phyloP scores from a whole-genome alignment of 2,888 invertebrate species.

The Nudaria mundana region DNA sequence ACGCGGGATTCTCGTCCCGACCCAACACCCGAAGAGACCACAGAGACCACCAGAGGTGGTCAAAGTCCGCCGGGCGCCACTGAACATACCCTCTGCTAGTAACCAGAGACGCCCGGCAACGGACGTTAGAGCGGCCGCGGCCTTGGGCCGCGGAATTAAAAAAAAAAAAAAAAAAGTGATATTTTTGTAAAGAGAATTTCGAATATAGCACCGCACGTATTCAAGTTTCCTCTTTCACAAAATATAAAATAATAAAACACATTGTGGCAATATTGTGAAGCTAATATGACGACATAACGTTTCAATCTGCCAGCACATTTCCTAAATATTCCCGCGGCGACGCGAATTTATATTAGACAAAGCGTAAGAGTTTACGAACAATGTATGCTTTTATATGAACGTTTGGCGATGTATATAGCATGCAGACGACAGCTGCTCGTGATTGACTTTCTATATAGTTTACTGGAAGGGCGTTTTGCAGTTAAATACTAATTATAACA shows the following conservation, averaged over 20 bases:
- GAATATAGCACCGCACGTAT: slow-evolving; percentile 1
- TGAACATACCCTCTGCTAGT: too few species aligned
- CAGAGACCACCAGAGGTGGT: too few species aligned
- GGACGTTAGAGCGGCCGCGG: too few species aligned
- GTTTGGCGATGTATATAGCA: not conserved
- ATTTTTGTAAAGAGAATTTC: not conserved
- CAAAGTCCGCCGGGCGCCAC: too few species aligned
- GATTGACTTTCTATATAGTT: slow-evolving; percentile 1
- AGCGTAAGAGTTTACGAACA: slow-evolving; percentile 10
- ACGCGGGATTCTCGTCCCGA: too few species aligned
- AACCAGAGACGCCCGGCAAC: too few species aligned
- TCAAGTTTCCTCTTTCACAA: slow-evolving; percentile 3
- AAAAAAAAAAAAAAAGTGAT: not conserved
- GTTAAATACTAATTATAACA: too few species aligned
- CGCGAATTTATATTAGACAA: slow-evolving; percentile 33
- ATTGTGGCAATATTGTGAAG: slow-evolving; percentile 28
- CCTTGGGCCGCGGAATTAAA: too few species aligned
- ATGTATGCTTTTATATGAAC: not conserved
- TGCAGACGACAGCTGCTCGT: slow-evolving; percentile 1
- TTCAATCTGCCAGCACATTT: slow-evolving; percentile 34
- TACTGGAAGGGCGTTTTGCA: not conserved
- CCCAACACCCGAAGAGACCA: too few species aligned
- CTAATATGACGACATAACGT: slow-evolving; percentile 32
- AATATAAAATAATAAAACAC: slow-evolving; percentile 27
- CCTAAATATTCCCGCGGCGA: slow-evolving; percentile 27